These are phyloP conservation scores for Semnopithecus entellus DNA, from an alignment of 2,113 vertebrate species.

Conservation along the genomic window DNA sequence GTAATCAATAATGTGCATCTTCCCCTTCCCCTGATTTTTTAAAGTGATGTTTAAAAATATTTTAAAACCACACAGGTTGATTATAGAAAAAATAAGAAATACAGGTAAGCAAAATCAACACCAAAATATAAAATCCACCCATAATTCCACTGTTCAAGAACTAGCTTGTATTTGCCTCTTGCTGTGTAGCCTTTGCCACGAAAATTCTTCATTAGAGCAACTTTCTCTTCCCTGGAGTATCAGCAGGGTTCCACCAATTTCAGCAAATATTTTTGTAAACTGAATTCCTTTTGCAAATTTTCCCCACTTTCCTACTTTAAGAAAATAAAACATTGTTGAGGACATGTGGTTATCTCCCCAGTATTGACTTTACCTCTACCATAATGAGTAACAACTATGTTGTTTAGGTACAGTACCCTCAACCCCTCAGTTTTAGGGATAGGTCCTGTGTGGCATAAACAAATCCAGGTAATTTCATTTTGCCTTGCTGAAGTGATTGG, in stretches of 20 bases:
- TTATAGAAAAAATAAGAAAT: background rate
- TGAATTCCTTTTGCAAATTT: background rate
- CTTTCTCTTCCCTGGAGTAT: background rate
- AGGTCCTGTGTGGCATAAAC: background rate
- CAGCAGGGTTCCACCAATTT: background rate
- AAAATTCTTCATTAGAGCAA: background rate
- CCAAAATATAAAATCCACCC: background rate
- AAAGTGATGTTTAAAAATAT: background rate
- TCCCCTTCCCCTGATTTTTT: background rate
- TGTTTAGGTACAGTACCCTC: background rate
- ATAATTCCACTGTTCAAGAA: background rate
- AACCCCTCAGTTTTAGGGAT: background rate
- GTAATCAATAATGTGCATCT: background rate
- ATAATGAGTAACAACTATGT: background rate
- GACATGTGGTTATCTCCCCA: background rate
- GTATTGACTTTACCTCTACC: background rate
- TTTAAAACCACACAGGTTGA: background rate
- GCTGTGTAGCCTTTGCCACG: background rate
- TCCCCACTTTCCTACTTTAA: background rate
- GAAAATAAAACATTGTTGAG: background rate
- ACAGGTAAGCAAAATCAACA: background rate
- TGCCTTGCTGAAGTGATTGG: background rate
- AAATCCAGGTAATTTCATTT: background rate
- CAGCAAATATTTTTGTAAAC: slow-evolving; percentile 4
- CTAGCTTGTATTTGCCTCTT: background rate